A percentile compares a stretch with the other conserved stretches of the same genome.
These are phyloP conservation scores for Harmothoe impar DNA, from an alignment of 2,888 invertebrate genomes.

Conservation along the genomic window DNA sequence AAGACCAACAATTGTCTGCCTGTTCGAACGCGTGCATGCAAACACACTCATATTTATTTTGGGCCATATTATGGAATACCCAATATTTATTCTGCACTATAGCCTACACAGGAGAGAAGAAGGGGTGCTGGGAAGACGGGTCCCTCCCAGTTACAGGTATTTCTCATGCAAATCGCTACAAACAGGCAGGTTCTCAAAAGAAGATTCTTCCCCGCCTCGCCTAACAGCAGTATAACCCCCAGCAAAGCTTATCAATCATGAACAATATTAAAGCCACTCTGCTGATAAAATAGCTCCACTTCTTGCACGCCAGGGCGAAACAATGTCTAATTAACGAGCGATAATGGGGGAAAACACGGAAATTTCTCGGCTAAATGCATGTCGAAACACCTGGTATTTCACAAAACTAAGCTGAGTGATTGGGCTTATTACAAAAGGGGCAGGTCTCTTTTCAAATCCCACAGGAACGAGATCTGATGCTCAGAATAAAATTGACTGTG, in stretches of 20 bases:
- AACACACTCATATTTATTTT: slow-evolving; percentile 36
- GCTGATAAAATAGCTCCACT: neutral
- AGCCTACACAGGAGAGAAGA: neutral
- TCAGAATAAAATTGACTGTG: slow-evolving; percentile 1
- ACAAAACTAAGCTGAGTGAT: neutral
- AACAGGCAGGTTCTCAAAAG: neutral
- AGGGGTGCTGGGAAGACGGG: neutral
- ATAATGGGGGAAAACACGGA: slow-evolving; percentile 17
- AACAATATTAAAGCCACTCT: neutral
- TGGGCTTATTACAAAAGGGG: neutral
- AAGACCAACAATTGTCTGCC: slow-evolving; percentile 19
- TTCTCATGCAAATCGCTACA: slow-evolving; percentile 35
- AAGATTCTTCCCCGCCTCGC: neutral
- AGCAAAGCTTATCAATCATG: slow-evolving; percentile 11
- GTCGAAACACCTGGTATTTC: slow-evolving; percentile 44
- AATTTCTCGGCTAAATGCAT: neutral
- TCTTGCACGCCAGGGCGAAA: slow-evolving; percentile 11
- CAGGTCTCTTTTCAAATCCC: slow-evolving; percentile 20
- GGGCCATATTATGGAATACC: slow-evolving; percentile 59
- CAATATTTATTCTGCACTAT: slow-evolving; percentile 29
- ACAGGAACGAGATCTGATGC: slow-evolving; percentile 12
- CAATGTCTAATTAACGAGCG: slow-evolving; percentile 55
- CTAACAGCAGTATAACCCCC: slow-evolving; percentile 1
- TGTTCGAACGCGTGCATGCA: slow-evolving; percentile 43
- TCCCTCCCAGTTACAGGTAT: neutral